A percentile compares a stretch with the other conserved stretches of the same genome.
These are phyloP conservation scores for Chaitophorus viminalis DNA, from an alignment of 2,888 invertebrate genomes.

Conservation along the genomic window DNA sequence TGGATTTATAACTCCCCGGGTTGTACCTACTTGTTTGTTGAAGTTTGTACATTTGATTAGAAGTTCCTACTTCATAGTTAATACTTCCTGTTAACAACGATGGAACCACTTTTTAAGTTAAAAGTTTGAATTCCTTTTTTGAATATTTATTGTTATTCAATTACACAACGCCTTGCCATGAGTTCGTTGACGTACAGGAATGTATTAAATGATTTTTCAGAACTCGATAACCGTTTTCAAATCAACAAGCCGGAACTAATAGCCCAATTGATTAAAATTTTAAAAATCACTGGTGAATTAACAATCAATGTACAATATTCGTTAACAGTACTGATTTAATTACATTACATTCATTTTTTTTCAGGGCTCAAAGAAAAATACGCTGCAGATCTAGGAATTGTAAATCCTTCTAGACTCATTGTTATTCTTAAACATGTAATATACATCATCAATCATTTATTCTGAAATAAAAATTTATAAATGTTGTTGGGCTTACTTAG, in stretches of 20 bases:
- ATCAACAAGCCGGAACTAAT: background rate
- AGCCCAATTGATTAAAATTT: background rate
- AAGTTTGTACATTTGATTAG: no score
- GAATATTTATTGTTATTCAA: background rate
- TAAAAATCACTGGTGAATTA: constrained; percentile 8
- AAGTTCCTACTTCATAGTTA: no score
- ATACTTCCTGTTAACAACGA: background rate
- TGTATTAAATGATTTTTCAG: constrained; percentile 27
- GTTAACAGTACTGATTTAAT: background rate
- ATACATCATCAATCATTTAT: background rate
- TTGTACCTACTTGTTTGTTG: no score
- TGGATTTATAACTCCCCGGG: no score
- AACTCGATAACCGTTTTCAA: constrained; percentile 27
- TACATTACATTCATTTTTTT: background rate
- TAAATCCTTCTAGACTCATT: constrained; percentile 23
- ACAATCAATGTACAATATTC: background rate
- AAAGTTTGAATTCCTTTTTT: background rate
- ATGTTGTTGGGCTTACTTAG: background rate
- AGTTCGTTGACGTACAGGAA: constrained; percentile 22
- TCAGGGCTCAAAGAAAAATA: constrained; percentile 23
- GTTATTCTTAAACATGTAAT: constrained; percentile 39
- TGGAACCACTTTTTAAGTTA: background rate
- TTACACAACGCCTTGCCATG: background rate
- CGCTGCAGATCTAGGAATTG: background rate
- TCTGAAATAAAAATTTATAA: background rate